phyloP scores from a whole-genome alignment of 1,140 invertebrate genomes.

The Polypedilum pembai region DNA sequence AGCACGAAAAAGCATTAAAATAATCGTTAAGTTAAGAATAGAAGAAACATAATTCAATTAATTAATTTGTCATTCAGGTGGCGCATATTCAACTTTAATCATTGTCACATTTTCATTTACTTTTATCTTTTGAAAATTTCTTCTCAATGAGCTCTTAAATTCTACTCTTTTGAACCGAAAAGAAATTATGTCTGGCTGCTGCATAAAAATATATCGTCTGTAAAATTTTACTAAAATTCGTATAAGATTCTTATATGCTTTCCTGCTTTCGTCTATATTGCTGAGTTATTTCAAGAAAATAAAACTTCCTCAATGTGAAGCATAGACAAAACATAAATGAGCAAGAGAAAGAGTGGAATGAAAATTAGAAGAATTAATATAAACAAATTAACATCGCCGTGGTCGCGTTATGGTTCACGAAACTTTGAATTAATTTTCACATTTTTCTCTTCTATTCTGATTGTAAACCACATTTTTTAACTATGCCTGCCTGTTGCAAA shows the following conservation, averaged over 20 bases:
- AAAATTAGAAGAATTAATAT: neutral
- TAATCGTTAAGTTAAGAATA: neutral
- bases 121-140: neutral
- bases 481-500: neutral
- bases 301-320: too few relatives aligned
- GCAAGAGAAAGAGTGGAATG: neutral
- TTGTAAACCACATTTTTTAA: neutral
- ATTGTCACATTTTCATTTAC: neutral
- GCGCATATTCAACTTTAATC: neutral
- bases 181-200: too few relatives aligned
- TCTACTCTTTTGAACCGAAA: neutral
- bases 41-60: constrained; percentile 25
- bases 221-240: too few relatives aligned
- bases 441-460: neutral
- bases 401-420: constrained; percentile 1
- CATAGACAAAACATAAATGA: too few relatives aligned
- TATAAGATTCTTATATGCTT: too few relatives aligned
- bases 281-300: too few relatives aligned
- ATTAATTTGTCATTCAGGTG: constrained; percentile 24
- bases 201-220: too few relatives aligned
- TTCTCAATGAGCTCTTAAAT: neutral
- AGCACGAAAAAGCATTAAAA: neutral
- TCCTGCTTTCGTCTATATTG: too few relatives aligned
- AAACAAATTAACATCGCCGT: neutral
- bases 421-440: constrained; percentile 7